Evolutionary conservation across 2,888 invertebrate genomes (phyloP).

Genomic region (Apotomis betuletana): DNA sequence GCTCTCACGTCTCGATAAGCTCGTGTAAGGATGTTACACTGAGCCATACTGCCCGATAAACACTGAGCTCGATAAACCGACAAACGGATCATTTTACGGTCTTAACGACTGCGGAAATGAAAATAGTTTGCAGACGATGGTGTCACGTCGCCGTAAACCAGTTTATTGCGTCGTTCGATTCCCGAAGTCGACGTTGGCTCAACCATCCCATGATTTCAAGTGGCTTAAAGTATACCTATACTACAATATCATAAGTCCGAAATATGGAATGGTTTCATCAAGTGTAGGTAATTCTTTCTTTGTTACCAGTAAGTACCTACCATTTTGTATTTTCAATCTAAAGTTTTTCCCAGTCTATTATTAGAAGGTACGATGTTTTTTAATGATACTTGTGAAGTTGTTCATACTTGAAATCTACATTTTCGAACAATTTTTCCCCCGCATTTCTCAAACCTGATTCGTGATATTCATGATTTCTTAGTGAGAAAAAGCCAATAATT

Average conservation of each 20-base stretch:
- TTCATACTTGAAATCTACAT: not conserved
- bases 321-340: no score
- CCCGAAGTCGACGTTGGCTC: not conserved
- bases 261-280: no score
- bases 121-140: constrained; percentile 12
- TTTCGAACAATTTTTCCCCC: not conserved
- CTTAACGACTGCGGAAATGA: constrained; percentile 10
- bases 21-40: constrained; percentile 46
- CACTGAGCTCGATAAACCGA: constrained; percentile 59
- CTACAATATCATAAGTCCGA: no score
- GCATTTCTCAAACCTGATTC: constrained; percentile 7
- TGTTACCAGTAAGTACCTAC: no score
- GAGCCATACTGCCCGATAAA: constrained; percentile 49
- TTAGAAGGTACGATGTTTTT: no score
- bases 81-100: constrained; percentile 49
- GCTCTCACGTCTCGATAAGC: constrained; percentile 74
- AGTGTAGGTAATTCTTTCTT: no score
- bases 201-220: not conserved
- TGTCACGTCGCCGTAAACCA: constrained; percentile 2
- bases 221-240: not conserved
- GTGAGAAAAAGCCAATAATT: constrained; percentile 55
- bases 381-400: no score
- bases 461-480: constrained; percentile 49
- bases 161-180: constrained; percentile 5
- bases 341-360: no score